Conservation (phyloP, 1,140 invertebrate species). For the Formica exsecta region DNA sequence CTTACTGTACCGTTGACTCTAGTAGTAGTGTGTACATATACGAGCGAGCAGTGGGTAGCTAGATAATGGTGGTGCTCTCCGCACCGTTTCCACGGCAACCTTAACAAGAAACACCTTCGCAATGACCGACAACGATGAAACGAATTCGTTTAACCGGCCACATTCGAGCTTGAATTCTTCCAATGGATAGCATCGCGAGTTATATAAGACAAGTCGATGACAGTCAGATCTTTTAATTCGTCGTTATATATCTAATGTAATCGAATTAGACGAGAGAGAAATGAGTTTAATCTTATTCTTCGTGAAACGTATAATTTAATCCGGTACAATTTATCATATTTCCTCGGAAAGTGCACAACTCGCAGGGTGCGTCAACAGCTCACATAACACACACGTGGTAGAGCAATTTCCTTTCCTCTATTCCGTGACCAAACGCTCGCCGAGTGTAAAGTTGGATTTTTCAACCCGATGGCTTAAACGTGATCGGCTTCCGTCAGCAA, state of each 20-base stretch:
- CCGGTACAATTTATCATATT: neutral
- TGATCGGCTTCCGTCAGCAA: slow-evolving; percentile 32
- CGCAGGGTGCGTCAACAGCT: no score
- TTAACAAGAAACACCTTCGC: slow-evolving; percentile 84
- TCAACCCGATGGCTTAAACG: slow-evolving; percentile 14
- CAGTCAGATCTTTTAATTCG: neutral
- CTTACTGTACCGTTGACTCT: slow-evolving; percentile 68
- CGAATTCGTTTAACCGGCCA: slow-evolving; percentile 16
- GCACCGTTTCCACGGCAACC: slow-evolving; percentile 84
- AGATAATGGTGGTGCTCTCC: slow-evolving; percentile 80
- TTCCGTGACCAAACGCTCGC: slow-evolving; percentile 12
- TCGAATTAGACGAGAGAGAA: neutral
- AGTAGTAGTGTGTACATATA: slow-evolving; percentile 60
- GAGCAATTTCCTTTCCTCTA: slow-evolving; percentile 65
- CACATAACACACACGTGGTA: neutral
- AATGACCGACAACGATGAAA: slow-evolving; percentile 67
- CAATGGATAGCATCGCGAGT: neutral
- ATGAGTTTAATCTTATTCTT: neutral
- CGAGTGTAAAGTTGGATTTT: slow-evolving; percentile 56
- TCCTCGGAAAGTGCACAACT: neutral
- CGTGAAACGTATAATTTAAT: neutral
- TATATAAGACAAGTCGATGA: neutral
- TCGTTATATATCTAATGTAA: neutral
- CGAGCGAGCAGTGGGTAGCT: slow-evolving; percentile 60
- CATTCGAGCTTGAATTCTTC: neutral